Percentiles rank a stretch among this genome's conserved stretches.
Conservation (phyloP, 2,888 invertebrate genomes). For the Rhynchonema sp. region DNA sequence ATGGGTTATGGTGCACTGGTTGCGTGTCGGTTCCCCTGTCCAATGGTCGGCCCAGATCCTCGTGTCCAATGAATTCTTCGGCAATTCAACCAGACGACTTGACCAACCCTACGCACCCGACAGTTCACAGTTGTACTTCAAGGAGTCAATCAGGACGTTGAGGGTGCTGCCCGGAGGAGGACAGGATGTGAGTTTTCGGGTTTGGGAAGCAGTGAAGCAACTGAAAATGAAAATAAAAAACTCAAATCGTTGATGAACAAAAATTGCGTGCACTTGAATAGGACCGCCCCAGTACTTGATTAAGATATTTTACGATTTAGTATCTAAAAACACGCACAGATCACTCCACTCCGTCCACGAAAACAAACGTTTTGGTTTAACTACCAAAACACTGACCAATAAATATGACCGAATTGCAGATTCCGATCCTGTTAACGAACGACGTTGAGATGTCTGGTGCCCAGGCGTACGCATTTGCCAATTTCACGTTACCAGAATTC, state of each 20-base stretch:
- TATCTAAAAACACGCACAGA: too few species aligned
- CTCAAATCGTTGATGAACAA: too few species aligned
- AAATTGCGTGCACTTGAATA: too few species aligned
- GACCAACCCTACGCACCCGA: not conserved
- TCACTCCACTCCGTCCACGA: too few species aligned
- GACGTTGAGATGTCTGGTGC: not conserved
- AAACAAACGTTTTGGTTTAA: too few species aligned
- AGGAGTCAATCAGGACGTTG: not conserved
- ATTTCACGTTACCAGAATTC: not conserved
- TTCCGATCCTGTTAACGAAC: not conserved
- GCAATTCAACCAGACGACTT: not conserved
- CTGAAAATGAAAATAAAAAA: too few species aligned
- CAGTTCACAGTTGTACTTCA: not conserved
- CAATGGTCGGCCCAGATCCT: slow-evolving; percentile 2
- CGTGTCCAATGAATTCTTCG: not conserved
- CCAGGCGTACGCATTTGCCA: not conserved
- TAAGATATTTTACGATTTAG: too few species aligned
- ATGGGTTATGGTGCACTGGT: not conserved
- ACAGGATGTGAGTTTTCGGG: not conserved
- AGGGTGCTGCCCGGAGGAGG: not conserved
- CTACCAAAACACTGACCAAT: not conserved
- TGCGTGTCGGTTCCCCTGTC: not conserved
- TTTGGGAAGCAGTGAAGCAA: too few species aligned
- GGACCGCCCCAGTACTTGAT: too few species aligned
- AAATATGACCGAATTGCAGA: not conserved